Conservation (phyloP, 2,888 invertebrate species). For the Hartigia nigra region DNA sequence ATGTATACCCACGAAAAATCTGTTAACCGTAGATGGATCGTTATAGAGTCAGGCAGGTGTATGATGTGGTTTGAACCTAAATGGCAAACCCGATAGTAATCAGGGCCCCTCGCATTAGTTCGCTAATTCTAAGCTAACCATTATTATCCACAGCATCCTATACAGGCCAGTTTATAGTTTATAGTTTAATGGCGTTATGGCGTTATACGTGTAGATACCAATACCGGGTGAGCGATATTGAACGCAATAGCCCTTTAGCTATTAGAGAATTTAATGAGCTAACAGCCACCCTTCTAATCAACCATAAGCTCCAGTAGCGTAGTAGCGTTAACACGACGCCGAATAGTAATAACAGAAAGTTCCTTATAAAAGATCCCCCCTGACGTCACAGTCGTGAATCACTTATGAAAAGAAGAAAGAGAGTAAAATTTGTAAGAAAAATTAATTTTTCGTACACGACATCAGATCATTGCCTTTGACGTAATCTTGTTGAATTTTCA, state of each 20-base stretch:
- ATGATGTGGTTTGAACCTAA: constrained; percentile 41
- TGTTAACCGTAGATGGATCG: constrained; percentile 35
- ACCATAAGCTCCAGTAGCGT: background rate
- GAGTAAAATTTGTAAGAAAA: background rate
- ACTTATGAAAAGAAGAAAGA: background rate
- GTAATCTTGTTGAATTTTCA: background rate
- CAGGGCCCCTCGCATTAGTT: constrained; percentile 44
- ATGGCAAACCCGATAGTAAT: constrained; percentile 50
- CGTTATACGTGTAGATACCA: background rate
- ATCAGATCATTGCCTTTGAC: background rate
- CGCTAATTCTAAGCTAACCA: constrained; percentile 48
- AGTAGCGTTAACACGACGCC: background rate
- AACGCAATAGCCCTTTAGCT: constrained; percentile 8
- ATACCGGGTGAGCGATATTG: constrained; percentile 2
- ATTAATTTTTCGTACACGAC: background rate
- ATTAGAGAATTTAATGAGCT: constrained; percentile 8
- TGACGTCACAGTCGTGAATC: background rate
- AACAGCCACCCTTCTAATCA: constrained; percentile 1
- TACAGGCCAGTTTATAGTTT: constrained; percentile 27
- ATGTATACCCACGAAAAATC: constrained; percentile 25
- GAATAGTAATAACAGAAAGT: background rate
- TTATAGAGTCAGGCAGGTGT: constrained; percentile 46
- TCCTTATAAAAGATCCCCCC: background rate
- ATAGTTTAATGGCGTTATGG: constrained; percentile 30
- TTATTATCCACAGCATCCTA: constrained; percentile 31